Percentiles rank a stretch among this genome's conserved stretches.
phyloP scores from a whole-genome alignment of 2,113 vertebrate genomes.

The Ibidorhyncha struthersii region DNA sequence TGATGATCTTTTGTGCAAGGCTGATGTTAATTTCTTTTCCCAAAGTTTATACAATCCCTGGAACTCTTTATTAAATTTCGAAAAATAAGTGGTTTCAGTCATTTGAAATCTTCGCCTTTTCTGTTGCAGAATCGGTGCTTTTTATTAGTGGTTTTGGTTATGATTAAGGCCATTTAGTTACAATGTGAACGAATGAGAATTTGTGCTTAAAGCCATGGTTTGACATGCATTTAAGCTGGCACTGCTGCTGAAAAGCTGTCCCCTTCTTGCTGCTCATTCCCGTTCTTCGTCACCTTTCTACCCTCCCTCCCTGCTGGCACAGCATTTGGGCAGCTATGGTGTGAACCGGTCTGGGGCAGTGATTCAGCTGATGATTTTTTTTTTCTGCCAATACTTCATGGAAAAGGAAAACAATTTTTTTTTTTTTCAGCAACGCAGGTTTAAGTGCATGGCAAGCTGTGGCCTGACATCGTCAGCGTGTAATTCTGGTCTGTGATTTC shows the following conservation, averaged over 20 bases:
- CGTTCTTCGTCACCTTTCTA: accelerated
- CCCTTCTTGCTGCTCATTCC: neutral
- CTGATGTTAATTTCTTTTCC: neutral
- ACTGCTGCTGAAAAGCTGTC: accelerated
- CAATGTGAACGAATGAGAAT: neutral
- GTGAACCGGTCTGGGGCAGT: neutral
- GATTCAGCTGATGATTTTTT: neutral
- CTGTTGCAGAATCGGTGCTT: neutral
- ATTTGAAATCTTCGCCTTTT: neutral
- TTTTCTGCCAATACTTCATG: neutral
- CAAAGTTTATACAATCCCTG: neutral
- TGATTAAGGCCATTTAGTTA: neutral
- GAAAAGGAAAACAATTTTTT: neutral
- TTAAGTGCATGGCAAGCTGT: neutral
- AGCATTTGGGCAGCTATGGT: neutral
- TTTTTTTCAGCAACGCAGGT: neutral
- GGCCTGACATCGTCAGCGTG: accelerated
- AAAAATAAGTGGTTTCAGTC: neutral
- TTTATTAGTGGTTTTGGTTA: neutral
- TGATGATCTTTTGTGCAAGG: neutral
- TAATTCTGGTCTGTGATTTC: neutral
- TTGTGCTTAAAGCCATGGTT: accelerated
- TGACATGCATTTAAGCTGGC: neutral
- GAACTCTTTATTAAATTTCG: neutral
- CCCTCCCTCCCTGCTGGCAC: neutral